Conservation (phyloP, 2,113 vertebrate genomes). For the Thamnaconus septentrionalis region DNA sequence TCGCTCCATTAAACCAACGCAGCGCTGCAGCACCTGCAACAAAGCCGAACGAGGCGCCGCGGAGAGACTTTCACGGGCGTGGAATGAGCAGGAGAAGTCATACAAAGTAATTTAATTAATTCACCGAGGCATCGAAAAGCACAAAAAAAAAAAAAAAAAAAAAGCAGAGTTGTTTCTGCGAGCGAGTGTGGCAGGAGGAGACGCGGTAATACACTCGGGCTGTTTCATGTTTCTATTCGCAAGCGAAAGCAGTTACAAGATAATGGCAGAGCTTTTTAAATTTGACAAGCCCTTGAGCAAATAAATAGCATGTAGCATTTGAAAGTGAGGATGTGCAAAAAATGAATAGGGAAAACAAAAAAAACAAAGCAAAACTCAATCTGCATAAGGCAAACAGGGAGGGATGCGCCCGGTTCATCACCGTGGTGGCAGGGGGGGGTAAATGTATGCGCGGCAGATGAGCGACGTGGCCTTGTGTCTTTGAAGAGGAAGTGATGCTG, state of each 20-base stretch:
- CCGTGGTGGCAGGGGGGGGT: neutral
- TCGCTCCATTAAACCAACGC: constrained; percentile 42
- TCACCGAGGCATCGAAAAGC: constrained; percentile 43
- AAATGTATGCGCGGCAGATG: constrained; percentile 22
- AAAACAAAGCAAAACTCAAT: neutral
- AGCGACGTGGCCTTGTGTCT: constrained; percentile 28
- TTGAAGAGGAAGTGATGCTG: constrained; percentile 56
- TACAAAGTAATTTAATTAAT: constrained; percentile 42
- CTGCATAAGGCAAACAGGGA: constrained; percentile 14
- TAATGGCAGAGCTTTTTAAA: constrained; percentile 39
- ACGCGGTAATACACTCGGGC: constrained; percentile 11
- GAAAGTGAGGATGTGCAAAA: constrained; percentile 18
- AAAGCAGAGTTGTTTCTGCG: constrained; percentile 15
- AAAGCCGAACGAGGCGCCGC: constrained; percentile 16
- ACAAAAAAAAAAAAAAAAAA: too few relatives aligned
- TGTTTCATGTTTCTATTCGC: constrained; percentile 43
- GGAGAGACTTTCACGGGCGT: constrained; percentile 24
- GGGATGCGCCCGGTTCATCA: constrained; percentile 50
- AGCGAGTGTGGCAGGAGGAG: constrained; percentile 10
- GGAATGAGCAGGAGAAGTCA: constrained; percentile 20
- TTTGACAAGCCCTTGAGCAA: constrained; percentile 47
- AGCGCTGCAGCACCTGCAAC: constrained; percentile 9
- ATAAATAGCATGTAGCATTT: constrained; percentile 33
- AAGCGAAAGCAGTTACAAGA: constrained; percentile 48
- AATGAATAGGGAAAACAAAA: neutral